Evolutionary conservation across 2,888 invertebrate genomes (phyloP).

Genomic region (Temnothorax unifasciatus): DNA sequence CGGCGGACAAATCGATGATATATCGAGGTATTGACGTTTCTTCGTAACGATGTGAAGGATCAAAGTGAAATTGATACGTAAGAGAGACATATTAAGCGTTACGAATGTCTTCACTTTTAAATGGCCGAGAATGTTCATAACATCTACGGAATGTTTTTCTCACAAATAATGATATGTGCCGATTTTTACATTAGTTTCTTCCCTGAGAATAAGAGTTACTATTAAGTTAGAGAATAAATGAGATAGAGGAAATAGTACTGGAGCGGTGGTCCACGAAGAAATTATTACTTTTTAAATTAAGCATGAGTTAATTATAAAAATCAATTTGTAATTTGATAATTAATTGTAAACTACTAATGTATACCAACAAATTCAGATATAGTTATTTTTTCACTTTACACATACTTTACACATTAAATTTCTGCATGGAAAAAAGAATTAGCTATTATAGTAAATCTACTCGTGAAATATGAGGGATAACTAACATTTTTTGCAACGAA

Average conservation of each 20-base stretch:
- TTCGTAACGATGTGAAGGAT: background rate
- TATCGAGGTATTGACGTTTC: constrained; percentile 2
- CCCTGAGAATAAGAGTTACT: background rate
- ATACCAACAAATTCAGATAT: background rate
- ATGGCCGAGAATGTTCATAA: background rate
- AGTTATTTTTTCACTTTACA: constrained; percentile 24
- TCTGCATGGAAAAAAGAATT: too few relatives aligned
- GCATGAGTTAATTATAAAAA: background rate
- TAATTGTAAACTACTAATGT: background rate
- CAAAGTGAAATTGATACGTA: constrained; percentile 11
- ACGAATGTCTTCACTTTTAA: background rate
- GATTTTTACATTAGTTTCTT: background rate
- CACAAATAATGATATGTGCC: background rate
- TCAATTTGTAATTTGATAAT: constrained; percentile 22
- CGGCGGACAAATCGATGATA: background rate
- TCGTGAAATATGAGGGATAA: too few relatives aligned
- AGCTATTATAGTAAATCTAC: background rate
- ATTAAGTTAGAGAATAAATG: background rate
- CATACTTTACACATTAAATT: background rate
- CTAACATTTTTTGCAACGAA: background rate
- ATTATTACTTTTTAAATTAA: background rate
- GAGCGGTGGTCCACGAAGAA: background rate
- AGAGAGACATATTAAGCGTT: background rate
- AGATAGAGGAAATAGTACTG: background rate
- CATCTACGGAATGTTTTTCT: background rate